Evolutionary conservation across 2,888 invertebrate species (phyloP), one percentile per base, ranked within the genome.

Genomic region (Diarsia brunnea): DNA sequence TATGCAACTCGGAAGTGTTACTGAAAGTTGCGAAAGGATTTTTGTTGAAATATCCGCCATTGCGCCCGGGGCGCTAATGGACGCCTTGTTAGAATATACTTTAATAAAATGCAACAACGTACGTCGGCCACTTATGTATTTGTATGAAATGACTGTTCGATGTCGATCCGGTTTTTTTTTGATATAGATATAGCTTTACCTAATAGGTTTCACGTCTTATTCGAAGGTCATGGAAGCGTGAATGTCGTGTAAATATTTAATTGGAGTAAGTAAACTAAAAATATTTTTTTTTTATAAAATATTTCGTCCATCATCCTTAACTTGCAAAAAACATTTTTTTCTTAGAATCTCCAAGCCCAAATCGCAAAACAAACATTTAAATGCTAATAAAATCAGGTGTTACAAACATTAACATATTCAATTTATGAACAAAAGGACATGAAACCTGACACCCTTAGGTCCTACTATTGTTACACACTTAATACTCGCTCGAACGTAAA

Each of bases 11-110:
- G 84, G 89, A 89, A 90, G 89, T 88, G 88, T 87, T 89, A 89
- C 91, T 91, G 92, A 93, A 93, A 93, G 92, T 92, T 91, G 87
- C 88, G 89, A 90, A 89, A 92, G 89, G 89, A 87, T 85, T 82
- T 82, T 90, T 88, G 87, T 88, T 86, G 89, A 87, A 86, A 87
- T 84, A 82, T 89, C 87, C 90, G 91, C 86, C 84, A 84, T 81
- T 89, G 87, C 90, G 91, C 86, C 84, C 78, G 85, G 89, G 90
- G 90, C 89, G 91, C 89, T 94, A 92, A 94, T 92, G 82, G 80
- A 79, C 76, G 81, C 84, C 87, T 89, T 85, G 86, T 90, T 92
- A 90, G 90, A 90, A 88, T 89, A 89, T 80, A 76, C 78, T 68
- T 38, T 71, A 80, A 69, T 81, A 73, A 75, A 78, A 74, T 82